Conservation (phyloP, 2,888 invertebrate genomes). For the Lutraria lutraria region DNA sequence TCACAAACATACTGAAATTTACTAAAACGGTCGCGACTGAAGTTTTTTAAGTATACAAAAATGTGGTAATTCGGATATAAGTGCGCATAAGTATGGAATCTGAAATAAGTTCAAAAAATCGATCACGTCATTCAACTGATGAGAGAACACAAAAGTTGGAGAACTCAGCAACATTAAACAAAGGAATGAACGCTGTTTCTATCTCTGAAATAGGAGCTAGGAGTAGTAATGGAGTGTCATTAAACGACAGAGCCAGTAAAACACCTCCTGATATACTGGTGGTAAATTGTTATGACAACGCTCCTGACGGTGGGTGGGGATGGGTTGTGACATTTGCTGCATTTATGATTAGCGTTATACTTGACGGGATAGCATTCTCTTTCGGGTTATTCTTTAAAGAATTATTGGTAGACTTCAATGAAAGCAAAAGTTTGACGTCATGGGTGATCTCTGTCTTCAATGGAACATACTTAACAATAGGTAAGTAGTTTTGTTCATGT, state of each 20-base stretch:
- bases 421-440: constrained; percentile 92
- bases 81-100: too few species aligned
- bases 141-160: neutral
- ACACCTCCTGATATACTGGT: neutral
- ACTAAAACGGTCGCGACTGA: too few species aligned
- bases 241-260: neutral
- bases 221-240: neutral
- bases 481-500: constrained; percentile 87
- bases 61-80: too few species aligned
- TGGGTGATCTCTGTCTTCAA: constrained; percentile 95
- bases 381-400: constrained; percentile 91
- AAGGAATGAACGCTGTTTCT: neutral
- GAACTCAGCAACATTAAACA: neutral
- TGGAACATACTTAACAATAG: constrained; percentile 96
- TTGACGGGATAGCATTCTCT: constrained; percentile 97
- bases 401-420: constrained; percentile 90
- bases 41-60: too few species aligned
- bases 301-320: constrained; percentile 98
- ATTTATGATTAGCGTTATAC: constrained; percentile 96
- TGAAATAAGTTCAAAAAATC: neutral
- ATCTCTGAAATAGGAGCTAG: neutral
- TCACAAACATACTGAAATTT: too few species aligned
- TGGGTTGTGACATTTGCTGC: constrained; percentile 96
- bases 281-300: constrained; percentile 69
- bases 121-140: neutral